Conservation (phyloP, 2,797 vertebrate genomes). For the Holocentrus rufus region DNA sequence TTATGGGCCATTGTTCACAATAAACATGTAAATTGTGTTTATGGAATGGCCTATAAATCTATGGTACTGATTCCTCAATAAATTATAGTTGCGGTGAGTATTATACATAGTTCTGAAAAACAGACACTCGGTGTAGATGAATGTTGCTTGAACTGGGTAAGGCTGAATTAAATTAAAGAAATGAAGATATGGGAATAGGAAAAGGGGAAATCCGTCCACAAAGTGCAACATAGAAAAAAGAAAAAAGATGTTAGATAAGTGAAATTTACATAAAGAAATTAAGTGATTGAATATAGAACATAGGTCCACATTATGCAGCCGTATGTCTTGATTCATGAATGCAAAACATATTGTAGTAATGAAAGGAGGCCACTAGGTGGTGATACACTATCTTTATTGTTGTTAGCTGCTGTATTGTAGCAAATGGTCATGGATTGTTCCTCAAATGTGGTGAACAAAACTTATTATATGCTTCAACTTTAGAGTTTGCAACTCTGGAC, state of each 20-base stretch:
- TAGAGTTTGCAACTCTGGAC: not conserved
- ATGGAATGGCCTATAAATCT: slow-evolving; percentile 78
- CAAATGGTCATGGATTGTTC: not conserved
- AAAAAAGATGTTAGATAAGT: too few species aligned
- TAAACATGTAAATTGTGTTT: slow-evolving; percentile 89
- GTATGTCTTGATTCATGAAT: not conserved
- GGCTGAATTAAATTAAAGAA: not conserved
- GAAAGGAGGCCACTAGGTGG: slow-evolving; percentile 58
- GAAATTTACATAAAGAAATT: too few species aligned
- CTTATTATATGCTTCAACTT: not conserved
- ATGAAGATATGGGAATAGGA: not conserved
- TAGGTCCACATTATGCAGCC: not conserved
- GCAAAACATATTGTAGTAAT: slow-evolving; percentile 43
- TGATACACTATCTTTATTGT: slow-evolving; percentile 20
- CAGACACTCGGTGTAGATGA: not conserved
- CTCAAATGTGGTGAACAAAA: not conserved
- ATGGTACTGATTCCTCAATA: slow-evolving; percentile 62
- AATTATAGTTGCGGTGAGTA: slow-evolving; percentile 61
- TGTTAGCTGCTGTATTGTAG: not conserved
- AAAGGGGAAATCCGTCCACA: not conserved
- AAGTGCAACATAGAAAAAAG: not conserved
- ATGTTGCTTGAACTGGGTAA: not conserved
- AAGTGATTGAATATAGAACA: not conserved
- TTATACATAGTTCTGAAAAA: not conserved
- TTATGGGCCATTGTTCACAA: slow-evolving; percentile 92